Percentiles rank a stretch among this genome's conserved stretches.
Evolutionary conservation across 2,113 vertebrate genomes (phyloP).

Genomic region (Anser brachyrhynchus): DNA sequence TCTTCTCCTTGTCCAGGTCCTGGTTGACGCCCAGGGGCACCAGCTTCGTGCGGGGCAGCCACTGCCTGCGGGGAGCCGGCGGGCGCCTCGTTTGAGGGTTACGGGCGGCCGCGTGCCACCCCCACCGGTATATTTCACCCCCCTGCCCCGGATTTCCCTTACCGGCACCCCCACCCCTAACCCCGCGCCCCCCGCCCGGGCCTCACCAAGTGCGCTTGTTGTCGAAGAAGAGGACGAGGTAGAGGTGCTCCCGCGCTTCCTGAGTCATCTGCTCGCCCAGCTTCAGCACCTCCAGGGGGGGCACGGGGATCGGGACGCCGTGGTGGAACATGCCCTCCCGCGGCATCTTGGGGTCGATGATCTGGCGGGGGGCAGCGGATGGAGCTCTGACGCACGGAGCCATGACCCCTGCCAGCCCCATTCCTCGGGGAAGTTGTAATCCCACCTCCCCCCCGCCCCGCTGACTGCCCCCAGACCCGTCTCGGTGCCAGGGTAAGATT

Average conservation of each 20-base stretch:
- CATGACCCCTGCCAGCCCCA: background rate
- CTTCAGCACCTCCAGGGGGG: constrained; percentile 95
- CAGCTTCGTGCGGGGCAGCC: constrained; percentile 96
- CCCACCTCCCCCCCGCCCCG: background rate
- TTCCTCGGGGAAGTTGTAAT: background rate
- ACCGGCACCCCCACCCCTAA: too few species aligned
- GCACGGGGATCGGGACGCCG: constrained; percentile 95
- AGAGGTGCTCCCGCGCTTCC: constrained; percentile 97
- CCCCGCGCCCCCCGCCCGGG: background rate
- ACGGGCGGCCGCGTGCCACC: background rate
- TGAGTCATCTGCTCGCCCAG: constrained; percentile 99
- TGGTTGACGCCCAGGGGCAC: constrained; percentile 97
- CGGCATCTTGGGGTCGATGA: constrained; percentile 99
- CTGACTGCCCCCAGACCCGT: background rate
- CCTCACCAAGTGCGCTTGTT: constrained; percentile 99
- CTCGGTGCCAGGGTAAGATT: accelerated
- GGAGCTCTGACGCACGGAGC: background rate
- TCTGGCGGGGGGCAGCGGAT: constrained; percentile 71
- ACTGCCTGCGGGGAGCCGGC: constrained; percentile 83
- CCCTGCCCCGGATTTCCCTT: background rate
- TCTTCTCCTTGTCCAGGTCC: constrained; percentile 98
- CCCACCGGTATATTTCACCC: background rate
- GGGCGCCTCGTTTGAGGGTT: constrained; percentile 46
- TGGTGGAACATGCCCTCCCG: constrained; percentile 97
- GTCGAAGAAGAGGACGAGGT: constrained; percentile 98